Evolutionary conservation across 2,113 vertebrate species (phyloP).

Genomic region (Neolamprologus variostigma): DNA sequence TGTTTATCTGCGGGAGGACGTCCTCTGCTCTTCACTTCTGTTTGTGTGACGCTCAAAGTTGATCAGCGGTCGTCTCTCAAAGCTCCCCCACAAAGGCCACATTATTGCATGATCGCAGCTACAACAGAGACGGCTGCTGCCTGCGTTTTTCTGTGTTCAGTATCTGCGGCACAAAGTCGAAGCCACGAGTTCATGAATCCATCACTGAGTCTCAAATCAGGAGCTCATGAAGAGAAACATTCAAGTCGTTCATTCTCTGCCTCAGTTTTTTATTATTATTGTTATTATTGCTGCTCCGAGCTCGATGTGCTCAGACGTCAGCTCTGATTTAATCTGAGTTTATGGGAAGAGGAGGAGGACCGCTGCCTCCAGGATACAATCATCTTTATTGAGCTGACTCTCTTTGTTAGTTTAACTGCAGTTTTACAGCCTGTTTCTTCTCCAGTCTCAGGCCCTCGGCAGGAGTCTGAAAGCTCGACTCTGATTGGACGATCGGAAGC

Average conservation of each 20-base stretch:
- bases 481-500: background rate
- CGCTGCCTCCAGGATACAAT: background rate
- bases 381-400: background rate
- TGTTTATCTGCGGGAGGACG: background rate
- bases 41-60: background rate
- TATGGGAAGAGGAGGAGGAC: background rate
- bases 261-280: background rate
- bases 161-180: accelerated
- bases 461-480: background rate
- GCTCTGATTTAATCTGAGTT: background rate
- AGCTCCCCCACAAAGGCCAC: background rate
- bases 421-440: background rate
- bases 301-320: background rate
- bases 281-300: background rate
- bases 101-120: background rate
- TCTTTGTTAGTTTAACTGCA: background rate
- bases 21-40: background rate
- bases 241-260: background rate
- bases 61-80: background rate
- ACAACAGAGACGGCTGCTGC: background rate
- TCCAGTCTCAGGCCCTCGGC: background rate
- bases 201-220: background rate
- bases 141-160: background rate
- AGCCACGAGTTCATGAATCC: background rate
- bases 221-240: background rate